Evolutionary conservation across 23 tunicate genomes (phyloP), one percentile per base, ranked within the genome.

Genomic region (Halocynthia aurantium): DNA sequence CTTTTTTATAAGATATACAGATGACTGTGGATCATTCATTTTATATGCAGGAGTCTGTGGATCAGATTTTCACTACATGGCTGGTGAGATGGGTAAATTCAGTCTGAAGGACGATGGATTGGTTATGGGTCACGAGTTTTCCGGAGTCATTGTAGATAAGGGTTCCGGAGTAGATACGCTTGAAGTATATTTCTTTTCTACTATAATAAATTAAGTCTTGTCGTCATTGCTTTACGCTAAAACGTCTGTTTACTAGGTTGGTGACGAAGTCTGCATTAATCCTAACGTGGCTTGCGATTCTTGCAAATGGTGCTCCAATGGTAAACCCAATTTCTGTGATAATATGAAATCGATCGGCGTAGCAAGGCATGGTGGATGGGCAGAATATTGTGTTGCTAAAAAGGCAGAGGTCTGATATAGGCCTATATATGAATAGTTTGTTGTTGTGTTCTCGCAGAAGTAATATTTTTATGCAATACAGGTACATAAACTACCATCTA

Each of bases 121-220:
- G 6, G 71, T 89, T 8, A 20, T 89, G 73, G 96, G 96, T 11
- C 96, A 89, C 70, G 96, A 89, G 75, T 89, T 84, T 55, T 69
- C 85, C 0, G 96, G 96, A 21, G 73, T 78, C 0, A 69, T 89
- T 40, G 85, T 89, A 6, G 77, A 80, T 8, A 55, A 70, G 49
- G 88, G 96, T 50, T 49, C 51, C 44, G 66, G 21, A 19, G 80
- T 71, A 57, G 52, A 76, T 69, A 40, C 79, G 8, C 58, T 86
- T 11, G 76, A 81, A 60, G 77, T 72, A 49, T 13, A 31, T 31
- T 31, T 1, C 44, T 31, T 31, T 31, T 31, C 44, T 31, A 31
- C 44, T 31, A 4, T 4, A 31, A 31, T 31, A 0, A 31, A 31
- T 31, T 31, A n/a, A n/a, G 17, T 58, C n/a, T 15, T 15, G 63